phyloP scores from a whole-genome alignment of 1,140 invertebrate species.

The Caenorhabditis inopinata region DNA sequence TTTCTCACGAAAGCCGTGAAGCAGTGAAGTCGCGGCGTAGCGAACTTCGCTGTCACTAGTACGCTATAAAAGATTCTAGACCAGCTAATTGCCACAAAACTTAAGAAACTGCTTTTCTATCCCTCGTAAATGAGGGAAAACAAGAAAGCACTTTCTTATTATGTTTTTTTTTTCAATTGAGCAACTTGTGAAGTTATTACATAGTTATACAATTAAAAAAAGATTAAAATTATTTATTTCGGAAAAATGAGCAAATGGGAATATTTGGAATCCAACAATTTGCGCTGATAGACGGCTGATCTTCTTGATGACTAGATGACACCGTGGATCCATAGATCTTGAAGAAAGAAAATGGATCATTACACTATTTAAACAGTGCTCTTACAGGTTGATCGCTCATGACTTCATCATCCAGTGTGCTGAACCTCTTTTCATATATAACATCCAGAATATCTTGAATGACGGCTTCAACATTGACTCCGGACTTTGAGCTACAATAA shows the following conservation, averaged over 20 bases:
- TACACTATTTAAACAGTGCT: too few relatives aligned
- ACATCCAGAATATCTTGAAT: background rate
- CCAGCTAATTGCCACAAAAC: too few relatives aligned
- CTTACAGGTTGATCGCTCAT: slow-evolving; percentile 4
- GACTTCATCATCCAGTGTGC: background rate
- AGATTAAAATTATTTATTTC: background rate
- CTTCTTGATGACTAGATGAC: background rate
- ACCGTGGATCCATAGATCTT: background rate
- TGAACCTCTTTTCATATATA: background rate
- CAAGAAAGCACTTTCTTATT: too few relatives aligned
- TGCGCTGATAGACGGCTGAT: background rate
- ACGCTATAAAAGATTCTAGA: too few relatives aligned
- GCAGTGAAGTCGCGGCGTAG: too few relatives aligned
- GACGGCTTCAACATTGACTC: background rate
- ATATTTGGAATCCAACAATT: background rate
- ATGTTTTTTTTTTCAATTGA: too few relatives aligned
- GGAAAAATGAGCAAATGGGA: background rate
- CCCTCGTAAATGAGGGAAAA: too few relatives aligned
- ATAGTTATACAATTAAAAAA: too few relatives aligned
- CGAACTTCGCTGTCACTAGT: too few relatives aligned
- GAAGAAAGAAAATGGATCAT: background rate
- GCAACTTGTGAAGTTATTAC: too few relatives aligned
- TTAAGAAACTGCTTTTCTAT: too few relatives aligned
- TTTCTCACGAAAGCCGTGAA: too few relatives aligned
- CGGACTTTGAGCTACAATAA: background rate